phyloP scores from a whole-genome alignment of 2,888 invertebrate species.

The Auanema sp. region DNA sequence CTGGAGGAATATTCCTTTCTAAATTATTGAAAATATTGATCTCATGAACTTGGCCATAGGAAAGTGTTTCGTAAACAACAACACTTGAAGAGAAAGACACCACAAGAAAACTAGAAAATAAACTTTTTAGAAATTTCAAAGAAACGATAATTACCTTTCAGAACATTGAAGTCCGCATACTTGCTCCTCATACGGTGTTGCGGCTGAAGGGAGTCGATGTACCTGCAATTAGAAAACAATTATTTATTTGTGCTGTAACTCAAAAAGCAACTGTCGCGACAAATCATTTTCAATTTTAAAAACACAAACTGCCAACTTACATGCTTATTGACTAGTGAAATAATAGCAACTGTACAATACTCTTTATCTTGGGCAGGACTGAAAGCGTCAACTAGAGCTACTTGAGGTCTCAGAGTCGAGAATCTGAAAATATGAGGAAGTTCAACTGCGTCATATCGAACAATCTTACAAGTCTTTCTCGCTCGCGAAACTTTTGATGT shows the following conservation, averaged over 20 bases:
- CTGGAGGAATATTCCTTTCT: constrained; percentile 40
- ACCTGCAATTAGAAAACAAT: constrained; percentile 2
- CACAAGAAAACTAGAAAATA: constrained; percentile 42
- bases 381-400: constrained; percentile 57
- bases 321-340: constrained; percentile 65
- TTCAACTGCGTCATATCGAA: background rate
- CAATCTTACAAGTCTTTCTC: constrained; percentile 21
- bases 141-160: constrained; percentile 24
- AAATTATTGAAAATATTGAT: constrained; percentile 39
- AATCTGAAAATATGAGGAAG: background rate
- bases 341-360: constrained; percentile 66
- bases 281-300: background rate
- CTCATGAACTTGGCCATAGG: constrained; percentile 36
- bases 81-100: constrained; percentile 61
- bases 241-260: background rate
- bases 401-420: constrained; percentile 36
- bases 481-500: constrained; percentile 15
- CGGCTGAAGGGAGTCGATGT: constrained; percentile 19
- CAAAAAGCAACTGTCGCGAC: background rate
- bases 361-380: constrained; percentile 57
- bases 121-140: background rate
- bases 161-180: constrained; percentile 65
- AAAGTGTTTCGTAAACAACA: constrained; percentile 64
- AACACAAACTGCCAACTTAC: constrained; percentile 7
- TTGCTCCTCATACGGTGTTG: constrained; percentile 63